Evolutionary conservation across 2,113 vertebrate genomes (phyloP), one percentile per base, ranked within the genome.

Genomic region (Oncorhynchus keta): DNA sequence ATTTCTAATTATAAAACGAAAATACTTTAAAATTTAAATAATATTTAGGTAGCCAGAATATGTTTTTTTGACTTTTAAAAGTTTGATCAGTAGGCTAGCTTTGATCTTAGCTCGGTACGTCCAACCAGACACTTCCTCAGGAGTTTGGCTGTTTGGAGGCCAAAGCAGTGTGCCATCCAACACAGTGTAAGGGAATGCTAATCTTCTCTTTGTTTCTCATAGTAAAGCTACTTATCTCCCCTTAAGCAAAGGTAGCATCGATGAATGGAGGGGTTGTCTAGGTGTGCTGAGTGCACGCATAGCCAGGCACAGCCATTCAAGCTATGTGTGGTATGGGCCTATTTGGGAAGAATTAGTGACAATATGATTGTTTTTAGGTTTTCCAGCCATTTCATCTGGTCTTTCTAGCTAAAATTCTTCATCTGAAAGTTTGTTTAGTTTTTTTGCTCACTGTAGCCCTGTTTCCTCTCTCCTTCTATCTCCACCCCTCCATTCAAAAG

Each of bases 211-310:
- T 90, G 90, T 94, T 94, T 93, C 92, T 91, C 79, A 0, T 5
- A 87, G 88, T 93, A 24, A 94, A 96, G 93, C 91, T 92, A 86
- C 93, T 96, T 97, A 94, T 95, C 93, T 94, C 86, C 90, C 82
- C 83, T 92, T 93, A 90, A 92, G 92, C 85, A 87, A 87, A 93
- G 90, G 88, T 92, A 90, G 80, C 88, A 81, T 65, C 84, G 75
- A 92, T 97, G 95, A 97, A 97, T 96, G 92, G 95, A 90, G 79
- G 78, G 90, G 89, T 95, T 97, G 95, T 98, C 92, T 92, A 75
- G 55, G 76, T 87, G 89, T 88, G 81, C 71, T 89, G 83, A 87
- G 82, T 83, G 89, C 89, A 59, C 85, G 74, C 86, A 87, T n/a
- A 85, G 90, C 86, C 92, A 92, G 85, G 91, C 93, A 88, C 86